Evolutionary conservation across 2,113 vertebrate species (phyloP), one percentile per base, ranked within the genome.

Genomic region (Mastomys natalensis): DNA sequence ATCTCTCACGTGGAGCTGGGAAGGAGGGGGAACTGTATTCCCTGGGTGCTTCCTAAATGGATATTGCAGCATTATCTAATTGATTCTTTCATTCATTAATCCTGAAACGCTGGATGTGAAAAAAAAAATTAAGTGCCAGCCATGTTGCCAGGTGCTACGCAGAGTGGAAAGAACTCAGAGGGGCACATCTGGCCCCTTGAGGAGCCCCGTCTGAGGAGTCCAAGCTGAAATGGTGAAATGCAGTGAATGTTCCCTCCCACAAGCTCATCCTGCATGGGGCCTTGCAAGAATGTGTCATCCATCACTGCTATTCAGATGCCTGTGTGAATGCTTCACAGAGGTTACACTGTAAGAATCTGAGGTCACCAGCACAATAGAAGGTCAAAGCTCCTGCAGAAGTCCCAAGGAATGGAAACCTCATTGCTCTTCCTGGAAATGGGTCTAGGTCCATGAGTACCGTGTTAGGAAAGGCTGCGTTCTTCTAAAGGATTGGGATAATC

Each of bases 71-170:
- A 22, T 55, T 72, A 48, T 60, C 85, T 91, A 77, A 89, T 48
- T 90, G 91, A 92, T 80, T 68, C 76, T 86, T 95, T 40, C 92
- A 85, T 92, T 95, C 87, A 90, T 96, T 72, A 82, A 9, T 78
- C 66, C 88, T 91, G 92, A 92, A 93, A 55, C 10, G 24, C 66
- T 6, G 66, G 73, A 43, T 26, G 70, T 0, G 0, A 55, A 81
- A 84, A 55, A 81, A 84, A 82, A 82, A 93, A 87, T 26, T 12
- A 87, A 89, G 55, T 60, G 90, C 58, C 70, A 62, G 70, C 51
- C 94, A 53, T 3, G 34, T 19, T 15, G 53, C 94, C 92, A 95
- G 81, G 93, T 89, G 81, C 66, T 26, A 5, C 7, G 34, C 21
- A 45, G 37, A 90, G 17, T 17, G 37, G 77, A 68, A 64, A 40